Base-by-base conservation (phyloP, 1,140 invertebrate species). In the Aphaenogaster ashmeadi region DNA sequence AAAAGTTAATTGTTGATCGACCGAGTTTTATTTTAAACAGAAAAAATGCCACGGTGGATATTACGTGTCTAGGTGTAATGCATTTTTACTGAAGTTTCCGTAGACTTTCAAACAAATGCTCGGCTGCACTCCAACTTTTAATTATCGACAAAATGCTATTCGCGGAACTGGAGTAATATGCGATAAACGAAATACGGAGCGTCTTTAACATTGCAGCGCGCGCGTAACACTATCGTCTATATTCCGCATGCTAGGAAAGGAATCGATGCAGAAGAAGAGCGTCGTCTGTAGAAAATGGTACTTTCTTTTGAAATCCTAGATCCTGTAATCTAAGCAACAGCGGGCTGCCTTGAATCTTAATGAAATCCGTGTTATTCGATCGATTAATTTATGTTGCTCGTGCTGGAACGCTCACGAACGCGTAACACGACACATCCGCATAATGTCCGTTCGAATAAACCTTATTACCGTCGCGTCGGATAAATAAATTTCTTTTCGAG, bases 401-500 rank as follows among this genome's bases (percentile, higher is more conserved):
- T 38, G 36, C 15, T 33, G 21, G 36, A 62, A 52, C 44, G 13
- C 2, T 6, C 27, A 27, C 6, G 8, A 36, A 36, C 15, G 50
- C n/a, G 54, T 74, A 83, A 58, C 5, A 11, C 18, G 21, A 80
- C 18, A 44, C 13, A 18, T 27, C 5, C 4, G 6, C 11, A 27
- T 41, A 58, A 74, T 33, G 9, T 54, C 4, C 36, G 21, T 15
- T 67, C 15, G 60, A 66, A 52, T 66, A 79, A 81, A 80, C 27
- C 8, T 36, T 47, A 50, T 27, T 27, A 0, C 27, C 11, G 38
- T 74, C n/a, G 69, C 11, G 11, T 44, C 21, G 3, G 13, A 83
- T 74, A 74, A 74, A 83, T 74, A 74, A 74, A 83, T 72, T 83
- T 83, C 4, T 41, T 72, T 72, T 47, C 2, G 47, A 60, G 38